These are phyloP conservation scores for Agrochola lychnidis DNA, from an alignment of 2,888 invertebrate genomes.

Conservation along the genomic window DNA sequence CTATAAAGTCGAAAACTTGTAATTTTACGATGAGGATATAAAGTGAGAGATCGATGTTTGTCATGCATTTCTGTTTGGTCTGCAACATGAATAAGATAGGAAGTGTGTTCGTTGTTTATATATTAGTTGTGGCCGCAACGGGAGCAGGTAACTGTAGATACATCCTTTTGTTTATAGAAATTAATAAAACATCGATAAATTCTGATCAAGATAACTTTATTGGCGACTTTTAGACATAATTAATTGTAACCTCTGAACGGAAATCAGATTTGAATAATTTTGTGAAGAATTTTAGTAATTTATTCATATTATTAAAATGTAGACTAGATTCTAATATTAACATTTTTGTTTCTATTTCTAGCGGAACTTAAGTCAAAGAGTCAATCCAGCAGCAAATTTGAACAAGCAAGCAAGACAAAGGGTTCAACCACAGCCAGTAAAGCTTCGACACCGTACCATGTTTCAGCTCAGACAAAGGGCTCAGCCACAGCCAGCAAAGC, in stretches of 20 bases:
- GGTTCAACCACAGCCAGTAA: constrained; percentile 18
- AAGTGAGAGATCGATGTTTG: constrained; percentile 72
- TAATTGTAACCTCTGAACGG: constrained; percentile 20
- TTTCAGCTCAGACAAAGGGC: constrained; percentile 34
- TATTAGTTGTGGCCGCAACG: constrained; percentile 60
- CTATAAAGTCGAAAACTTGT: constrained; percentile 77
- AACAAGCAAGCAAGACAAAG: constrained; percentile 39
- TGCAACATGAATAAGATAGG: constrained; percentile 76
- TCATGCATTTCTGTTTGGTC: constrained; percentile 77
- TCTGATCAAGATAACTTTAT: constrained; percentile 20
- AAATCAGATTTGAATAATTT: constrained; percentile 35
- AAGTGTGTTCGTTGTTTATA: constrained; percentile 62
- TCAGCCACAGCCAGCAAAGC: constrained; percentile 16
- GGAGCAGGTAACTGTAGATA: constrained; percentile 70
- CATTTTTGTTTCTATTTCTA: constrained; percentile 40
- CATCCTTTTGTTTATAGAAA: constrained; percentile 20
- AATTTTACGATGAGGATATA: constrained; percentile 80
- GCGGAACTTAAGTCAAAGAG: constrained; percentile 51
- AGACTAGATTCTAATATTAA: background rate
- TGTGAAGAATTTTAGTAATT: background rate
- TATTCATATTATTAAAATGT: background rate
- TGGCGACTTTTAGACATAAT: constrained; percentile 14
- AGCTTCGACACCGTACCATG: constrained; percentile 30
- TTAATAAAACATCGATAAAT: constrained; percentile 24
- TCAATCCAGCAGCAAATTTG: constrained; percentile 38